Base-by-base conservation (phyloP, 2,113 vertebrate species). In the Eublepharis macularius region DNA sequence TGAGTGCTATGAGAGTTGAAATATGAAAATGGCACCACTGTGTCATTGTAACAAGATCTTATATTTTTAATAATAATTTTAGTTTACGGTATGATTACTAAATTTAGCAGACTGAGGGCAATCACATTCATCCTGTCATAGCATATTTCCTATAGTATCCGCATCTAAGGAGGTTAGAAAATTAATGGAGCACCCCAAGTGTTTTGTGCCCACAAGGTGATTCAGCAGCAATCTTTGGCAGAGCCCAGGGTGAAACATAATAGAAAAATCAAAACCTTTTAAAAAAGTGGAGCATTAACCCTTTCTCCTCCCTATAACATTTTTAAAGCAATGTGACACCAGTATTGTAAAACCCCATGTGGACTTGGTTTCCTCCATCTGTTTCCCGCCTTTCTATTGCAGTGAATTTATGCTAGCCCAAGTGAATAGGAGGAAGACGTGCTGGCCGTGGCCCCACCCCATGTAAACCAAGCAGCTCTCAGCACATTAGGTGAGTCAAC, bases 301-400 rank as follows among this genome's bases (percentile, higher is more conserved):
- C 85, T 80, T 54, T 63, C 13, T 21, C 29, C 32, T 57, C 66
- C 24, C 49, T 32, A 41, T 70, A 3, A 21, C 16, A 39, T 81
- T 86, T 60, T 85, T 81, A 83, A 82, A 63, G 90, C 86, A 45
- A 57, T 51, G 3, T 32, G 17, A 75, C 63, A 89, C 80, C 89
- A 87, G 57, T 78, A 88, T 75, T 87, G 82, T 82, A 90, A 93
- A 94, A 78, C 8, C 1, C 1, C n/a, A 66, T 84, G 14, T 68
- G 85, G 81, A 65, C 78, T 86, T 91, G 57, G 36, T 76, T 92
- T 90, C 75, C 32, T 66, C 36, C 26, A 81, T 86, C 84, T 89
- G 83, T 90, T 88, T 89, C 89, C 80, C 32, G 65, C 85, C 87
- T 93, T 88, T 85, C 87, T 89, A 85, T 89, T 90, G 85, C 47